phyloP scores from a whole-genome alignment of 2,888 invertebrate species.

The Mechanitis messenoides region DNA sequence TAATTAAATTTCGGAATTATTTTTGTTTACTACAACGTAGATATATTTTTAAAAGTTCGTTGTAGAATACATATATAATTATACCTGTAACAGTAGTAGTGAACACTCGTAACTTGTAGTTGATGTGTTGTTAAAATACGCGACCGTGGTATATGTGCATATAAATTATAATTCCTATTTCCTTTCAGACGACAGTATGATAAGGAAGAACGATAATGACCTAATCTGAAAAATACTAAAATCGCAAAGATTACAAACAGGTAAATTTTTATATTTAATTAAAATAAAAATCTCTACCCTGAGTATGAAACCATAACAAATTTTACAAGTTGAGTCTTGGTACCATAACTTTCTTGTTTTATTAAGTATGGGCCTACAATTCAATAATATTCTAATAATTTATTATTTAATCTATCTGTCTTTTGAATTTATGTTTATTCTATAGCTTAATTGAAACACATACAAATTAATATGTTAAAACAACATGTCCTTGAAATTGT shows the following conservation, averaged over 20 bases:
- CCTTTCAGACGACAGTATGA: constrained; percentile 54
- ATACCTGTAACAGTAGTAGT: not conserved
- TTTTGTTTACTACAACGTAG: constrained; percentile 35
- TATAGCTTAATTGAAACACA: not conserved
- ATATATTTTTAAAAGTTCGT: constrained; percentile 29
- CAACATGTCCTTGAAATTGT: constrained; percentile 2
- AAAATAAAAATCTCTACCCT: not conserved
- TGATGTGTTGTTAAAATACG: constrained; percentile 11
- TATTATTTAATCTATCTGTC: too few species aligned
- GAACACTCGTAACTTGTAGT: constrained; percentile 11
- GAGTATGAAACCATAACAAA: constrained; percentile 1
- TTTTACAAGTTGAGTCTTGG: not conserved
- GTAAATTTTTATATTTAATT: constrained; percentile 23
- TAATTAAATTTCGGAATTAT: constrained; percentile 34
- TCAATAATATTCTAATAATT: not conserved
- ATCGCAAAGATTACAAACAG: constrained; percentile 29
- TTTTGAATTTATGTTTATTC: too few species aligned
- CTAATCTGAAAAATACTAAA: constrained; percentile 48
- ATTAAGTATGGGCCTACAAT: not conserved
- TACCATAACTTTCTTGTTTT: constrained; percentile 2
- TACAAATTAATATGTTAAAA: not conserved
- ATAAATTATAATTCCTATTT: constrained; percentile 37
- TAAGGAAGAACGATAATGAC: constrained; percentile 64
- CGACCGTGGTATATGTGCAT: constrained; percentile 5
- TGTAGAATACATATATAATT: constrained; percentile 18